Conservation (phyloP, 2,113 vertebrate species). For the Cinclus cinclus region DNA sequence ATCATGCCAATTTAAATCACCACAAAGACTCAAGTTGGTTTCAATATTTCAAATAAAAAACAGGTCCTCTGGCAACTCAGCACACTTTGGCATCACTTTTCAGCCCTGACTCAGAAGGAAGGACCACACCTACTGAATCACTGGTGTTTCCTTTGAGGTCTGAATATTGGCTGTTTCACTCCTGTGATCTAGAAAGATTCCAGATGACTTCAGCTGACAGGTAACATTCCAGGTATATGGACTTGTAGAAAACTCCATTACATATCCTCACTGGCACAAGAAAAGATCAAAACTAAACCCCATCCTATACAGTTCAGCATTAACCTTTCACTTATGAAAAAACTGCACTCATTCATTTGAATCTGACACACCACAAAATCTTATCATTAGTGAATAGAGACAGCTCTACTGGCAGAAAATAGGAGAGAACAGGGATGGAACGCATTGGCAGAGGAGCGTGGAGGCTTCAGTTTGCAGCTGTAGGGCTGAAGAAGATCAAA, state of each 20-base stretch:
- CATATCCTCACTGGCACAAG: background rate
- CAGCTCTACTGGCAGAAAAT: background rate
- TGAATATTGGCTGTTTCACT: background rate
- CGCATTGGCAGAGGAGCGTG: background rate
- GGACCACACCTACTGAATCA: conserved; percentile 48
- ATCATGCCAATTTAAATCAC: background rate
- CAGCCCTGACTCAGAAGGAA: conserved; percentile 35
- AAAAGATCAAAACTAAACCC: background rate
- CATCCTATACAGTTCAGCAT: background rate
- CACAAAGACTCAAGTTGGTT: background rate
- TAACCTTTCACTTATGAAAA: background rate
- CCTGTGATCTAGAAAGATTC: background rate
- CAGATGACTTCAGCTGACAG: background rate
- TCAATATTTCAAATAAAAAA: background rate
- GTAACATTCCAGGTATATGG: background rate
- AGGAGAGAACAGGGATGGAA: background rate
- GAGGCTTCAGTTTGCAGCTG: background rate
- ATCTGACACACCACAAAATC: background rate
- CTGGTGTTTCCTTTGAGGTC: background rate
- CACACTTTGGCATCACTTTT: background rate
- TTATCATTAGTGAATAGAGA: background rate
- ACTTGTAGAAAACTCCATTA: background rate
- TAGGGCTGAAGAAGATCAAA: background rate
- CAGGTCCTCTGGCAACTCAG: background rate
- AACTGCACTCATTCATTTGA: background rate